These are phyloP conservation scores for Popillia japonica DNA, from an alignment of 1,140 invertebrate genomes.

Conservation along the genomic window DNA sequence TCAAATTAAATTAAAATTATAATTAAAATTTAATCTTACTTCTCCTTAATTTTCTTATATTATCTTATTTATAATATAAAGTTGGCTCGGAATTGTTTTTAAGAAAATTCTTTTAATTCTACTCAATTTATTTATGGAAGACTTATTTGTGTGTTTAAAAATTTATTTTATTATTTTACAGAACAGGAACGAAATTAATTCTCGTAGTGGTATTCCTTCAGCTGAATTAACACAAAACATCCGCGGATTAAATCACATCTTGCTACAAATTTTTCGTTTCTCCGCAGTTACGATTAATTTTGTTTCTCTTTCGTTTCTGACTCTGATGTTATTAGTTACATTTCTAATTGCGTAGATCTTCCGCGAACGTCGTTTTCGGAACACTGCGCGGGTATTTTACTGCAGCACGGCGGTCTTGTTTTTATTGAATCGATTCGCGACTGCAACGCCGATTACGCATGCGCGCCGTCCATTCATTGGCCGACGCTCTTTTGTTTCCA, in stretches of 20 bases:
- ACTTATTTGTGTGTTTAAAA: background rate
- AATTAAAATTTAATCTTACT: background rate
- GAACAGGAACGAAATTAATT: background rate
- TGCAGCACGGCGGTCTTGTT: background rate
- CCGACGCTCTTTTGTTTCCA: background rate
- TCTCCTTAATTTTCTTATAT: background rate
- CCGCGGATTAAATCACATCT: background rate
- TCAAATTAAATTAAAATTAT: background rate
- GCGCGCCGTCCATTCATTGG: background rate
- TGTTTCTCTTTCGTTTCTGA: background rate
- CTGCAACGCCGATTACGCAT: background rate
- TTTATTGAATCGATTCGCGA: background rate
- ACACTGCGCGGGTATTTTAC: background rate
- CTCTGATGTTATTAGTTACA: background rate
- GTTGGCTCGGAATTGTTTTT: constrained; percentile 11
- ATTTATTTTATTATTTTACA: background rate
- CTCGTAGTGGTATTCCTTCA: background rate
- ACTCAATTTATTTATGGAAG: background rate
- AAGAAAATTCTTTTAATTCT: background rate
- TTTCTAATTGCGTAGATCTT: no score
- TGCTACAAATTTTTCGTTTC: background rate
- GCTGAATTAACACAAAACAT: background rate
- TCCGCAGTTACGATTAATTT: background rate
- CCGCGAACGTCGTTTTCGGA: background rate
- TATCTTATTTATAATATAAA: background rate